Percentiles rank a stretch among this genome's conserved stretches.
Conservation (phyloP, 2,888 invertebrate species). For the Leptinotarsa haldemani region DNA sequence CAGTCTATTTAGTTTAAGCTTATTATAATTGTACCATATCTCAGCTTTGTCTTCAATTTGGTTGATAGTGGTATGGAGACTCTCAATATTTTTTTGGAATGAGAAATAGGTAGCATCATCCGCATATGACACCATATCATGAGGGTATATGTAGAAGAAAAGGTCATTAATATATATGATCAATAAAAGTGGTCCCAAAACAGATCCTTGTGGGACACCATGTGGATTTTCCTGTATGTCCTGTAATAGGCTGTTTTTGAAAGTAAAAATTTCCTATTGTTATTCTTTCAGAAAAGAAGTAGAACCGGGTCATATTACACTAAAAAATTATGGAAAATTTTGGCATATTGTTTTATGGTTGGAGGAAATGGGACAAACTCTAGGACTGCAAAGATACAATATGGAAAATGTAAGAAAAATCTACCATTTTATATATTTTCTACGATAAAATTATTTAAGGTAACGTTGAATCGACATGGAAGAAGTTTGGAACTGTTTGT, state of each 20-base stretch:
- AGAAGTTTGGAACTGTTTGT: conserved; percentile 67
- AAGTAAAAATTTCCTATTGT: neutral
- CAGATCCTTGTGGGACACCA: no score
- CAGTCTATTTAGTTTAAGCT: no score
- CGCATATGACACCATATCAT: no score
- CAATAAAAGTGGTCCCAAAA: no score
- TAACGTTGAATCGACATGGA: conserved; percentile 34
- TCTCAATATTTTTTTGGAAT: no score
- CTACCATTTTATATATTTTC: neutral
- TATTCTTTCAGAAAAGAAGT: conserved; percentile 48
- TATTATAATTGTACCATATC: no score
- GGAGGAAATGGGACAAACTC: conserved; percentile 70
- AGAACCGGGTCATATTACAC: conserved; percentile 61
- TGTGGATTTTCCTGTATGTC: no score
- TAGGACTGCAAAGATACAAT: conserved; percentile 57
- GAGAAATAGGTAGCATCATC: no score
- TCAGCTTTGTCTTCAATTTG: no score
- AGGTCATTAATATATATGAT: no score
- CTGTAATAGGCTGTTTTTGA: neutral
- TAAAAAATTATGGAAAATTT: conserved; percentile 67
- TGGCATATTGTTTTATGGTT: conserved; percentile 73
- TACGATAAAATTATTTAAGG: conserved; percentile 54
- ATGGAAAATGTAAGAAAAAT: conserved; percentile 61
- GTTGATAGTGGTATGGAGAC: no score
- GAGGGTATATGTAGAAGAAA: no score